Evolutionary conservation across 2,888 invertebrate genomes (phyloP).

Genomic region (Drosophila nigricruria): DNA sequence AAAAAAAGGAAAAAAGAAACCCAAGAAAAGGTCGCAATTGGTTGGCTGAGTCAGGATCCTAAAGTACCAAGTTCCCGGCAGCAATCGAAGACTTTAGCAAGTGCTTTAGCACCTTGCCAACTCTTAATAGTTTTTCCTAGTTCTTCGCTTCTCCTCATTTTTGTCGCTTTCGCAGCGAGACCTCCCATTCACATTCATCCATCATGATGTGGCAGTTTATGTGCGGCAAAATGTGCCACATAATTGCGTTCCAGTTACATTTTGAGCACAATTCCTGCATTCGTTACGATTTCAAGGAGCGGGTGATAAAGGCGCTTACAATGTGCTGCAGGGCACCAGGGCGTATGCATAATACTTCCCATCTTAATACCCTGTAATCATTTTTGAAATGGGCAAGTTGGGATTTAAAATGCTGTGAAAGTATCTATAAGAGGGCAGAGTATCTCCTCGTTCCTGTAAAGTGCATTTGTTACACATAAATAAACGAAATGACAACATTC

Average conservation of each 20-base stretch:
- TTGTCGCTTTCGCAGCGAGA: background rate
- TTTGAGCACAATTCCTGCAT: conserved; percentile 64
- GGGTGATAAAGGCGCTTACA: conserved; percentile 52
- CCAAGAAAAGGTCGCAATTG: conserved; percentile 43
- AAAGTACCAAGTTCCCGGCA: background rate
- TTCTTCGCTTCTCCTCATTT: background rate
- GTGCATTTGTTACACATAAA: background rate
- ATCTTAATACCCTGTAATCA: conserved; percentile 1
- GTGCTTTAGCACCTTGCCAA: conserved; percentile 66
- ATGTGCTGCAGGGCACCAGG: conserved; percentile 27
- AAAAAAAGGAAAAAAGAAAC: conserved; percentile 27
- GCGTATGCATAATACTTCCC: conserved; percentile 36
- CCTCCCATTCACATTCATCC: conserved; percentile 31
- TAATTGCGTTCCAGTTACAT: conserved; percentile 77
- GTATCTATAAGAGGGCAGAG: background rate
- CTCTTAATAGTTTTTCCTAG: conserved; percentile 56
- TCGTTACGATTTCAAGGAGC: conserved; percentile 24
- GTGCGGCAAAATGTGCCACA: conserved; percentile 62
- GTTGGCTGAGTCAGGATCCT: conserved; percentile 30
- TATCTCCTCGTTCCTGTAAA: background rate
- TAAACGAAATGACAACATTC: background rate
- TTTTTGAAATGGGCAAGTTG: background rate
- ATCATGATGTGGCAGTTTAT: conserved; percentile 56
- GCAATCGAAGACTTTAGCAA: conserved; percentile 47
- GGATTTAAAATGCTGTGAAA: background rate